Percentiles rank a stretch among this genome's conserved stretches.
Evolutionary conservation across 2,888 invertebrate species (phyloP).

Genomic region (Callinectes sapidus): DNA sequence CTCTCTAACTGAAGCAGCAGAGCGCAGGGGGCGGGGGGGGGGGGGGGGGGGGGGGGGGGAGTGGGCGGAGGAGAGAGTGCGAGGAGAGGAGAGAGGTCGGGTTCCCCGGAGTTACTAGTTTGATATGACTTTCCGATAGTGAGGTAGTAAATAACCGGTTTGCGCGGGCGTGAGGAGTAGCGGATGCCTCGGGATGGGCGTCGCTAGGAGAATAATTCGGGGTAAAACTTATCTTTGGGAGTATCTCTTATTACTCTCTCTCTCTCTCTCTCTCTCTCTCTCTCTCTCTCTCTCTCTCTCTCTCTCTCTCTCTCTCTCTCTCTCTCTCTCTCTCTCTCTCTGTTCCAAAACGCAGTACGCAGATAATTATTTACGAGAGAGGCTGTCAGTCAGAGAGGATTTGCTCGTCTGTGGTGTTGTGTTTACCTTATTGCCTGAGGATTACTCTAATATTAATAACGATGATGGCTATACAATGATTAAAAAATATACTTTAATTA

Average conservation of each 20-base stretch:
- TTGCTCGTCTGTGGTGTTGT: background rate
- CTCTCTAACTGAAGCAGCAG: background rate
- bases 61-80: background rate
- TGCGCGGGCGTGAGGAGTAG: background rate
- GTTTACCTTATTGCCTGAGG: background rate
- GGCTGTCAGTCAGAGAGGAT: background rate
- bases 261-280: conserved; percentile 31
- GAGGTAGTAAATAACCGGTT: background rate
- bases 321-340: conserved; percentile 6
- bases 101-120: conserved; percentile 1
- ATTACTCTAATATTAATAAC: background rate
- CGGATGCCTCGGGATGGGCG: background rate
- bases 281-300: background rate
- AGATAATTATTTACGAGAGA: background rate
- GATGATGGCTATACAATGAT: background rate
- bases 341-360: background rate
- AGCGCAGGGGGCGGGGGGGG: background rate
- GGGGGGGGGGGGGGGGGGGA: background rate
- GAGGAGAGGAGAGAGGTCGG: background rate
- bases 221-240: background rate
- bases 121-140: conserved; percentile 24
- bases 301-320: background rate
- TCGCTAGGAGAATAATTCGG: background rate
- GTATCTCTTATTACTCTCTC: background rate
- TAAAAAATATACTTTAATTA: background rate